phyloP scores from a whole-genome alignment of 2,113 vertebrate species.

The Catharus bicknelli region DNA sequence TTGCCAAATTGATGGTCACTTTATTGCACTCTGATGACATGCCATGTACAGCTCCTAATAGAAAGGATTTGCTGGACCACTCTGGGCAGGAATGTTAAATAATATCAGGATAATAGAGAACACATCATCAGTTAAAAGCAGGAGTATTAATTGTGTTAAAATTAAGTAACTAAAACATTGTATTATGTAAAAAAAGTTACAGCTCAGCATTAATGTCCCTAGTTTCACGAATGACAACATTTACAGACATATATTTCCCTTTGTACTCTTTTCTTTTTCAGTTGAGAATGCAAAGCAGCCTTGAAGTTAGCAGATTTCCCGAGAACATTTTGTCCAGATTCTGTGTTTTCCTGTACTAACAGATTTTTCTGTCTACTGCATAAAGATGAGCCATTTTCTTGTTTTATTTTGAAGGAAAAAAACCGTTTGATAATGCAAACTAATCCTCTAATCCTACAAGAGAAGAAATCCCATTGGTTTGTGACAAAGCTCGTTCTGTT shows the following conservation, averaged over 20 bases:
- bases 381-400: neutral
- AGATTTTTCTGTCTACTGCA: neutral
- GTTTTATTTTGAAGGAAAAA: constrained; percentile 36
- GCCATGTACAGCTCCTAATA: neutral
- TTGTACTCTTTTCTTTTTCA: neutral
- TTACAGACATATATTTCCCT: neutral
- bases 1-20: neutral
- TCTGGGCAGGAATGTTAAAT: neutral
- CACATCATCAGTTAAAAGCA: neutral
- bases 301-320: neutral
- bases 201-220: neutral
- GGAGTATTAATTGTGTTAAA: neutral
- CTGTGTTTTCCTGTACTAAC: neutral
- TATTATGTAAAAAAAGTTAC: neutral
- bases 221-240: neutral
- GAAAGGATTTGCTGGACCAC: neutral
- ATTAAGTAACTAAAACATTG: neutral
- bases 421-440: constrained; percentile 15
- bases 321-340: neutral
- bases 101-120: neutral
- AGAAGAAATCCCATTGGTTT: constrained; percentile 16
- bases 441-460: constrained; percentile 56
- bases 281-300: neutral
- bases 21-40: neutral
- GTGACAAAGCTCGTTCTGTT: constrained; percentile 25